These are phyloP conservation scores for Dryocosmus kuriphilus DNA, from an alignment of 2,888 invertebrate species.

Conservation along the genomic window DNA sequence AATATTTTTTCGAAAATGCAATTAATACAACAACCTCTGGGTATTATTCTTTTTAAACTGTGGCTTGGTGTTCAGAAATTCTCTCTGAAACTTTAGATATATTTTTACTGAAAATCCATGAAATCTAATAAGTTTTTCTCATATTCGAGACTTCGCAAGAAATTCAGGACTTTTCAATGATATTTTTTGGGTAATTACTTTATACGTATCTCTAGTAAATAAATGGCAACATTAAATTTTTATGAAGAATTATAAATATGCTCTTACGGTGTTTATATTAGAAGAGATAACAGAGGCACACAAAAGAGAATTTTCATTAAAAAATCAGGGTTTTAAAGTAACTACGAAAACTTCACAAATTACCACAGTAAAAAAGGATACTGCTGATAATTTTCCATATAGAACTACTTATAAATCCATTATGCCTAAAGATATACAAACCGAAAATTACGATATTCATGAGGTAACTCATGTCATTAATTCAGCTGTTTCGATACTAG, in stretches of 20 bases:
- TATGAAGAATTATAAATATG: background rate
- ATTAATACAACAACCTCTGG: too few species aligned
- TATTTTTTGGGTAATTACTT: background rate
- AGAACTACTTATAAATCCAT: background rate
- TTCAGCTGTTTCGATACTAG: constrained; percentile 8
- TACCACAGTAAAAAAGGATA: background rate
- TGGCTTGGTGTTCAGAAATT: too few species aligned
- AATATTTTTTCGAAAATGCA: too few species aligned
- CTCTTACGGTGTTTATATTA: constrained; percentile 49
- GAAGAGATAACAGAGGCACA: constrained; percentile 54
- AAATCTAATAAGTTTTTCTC: too few species aligned
- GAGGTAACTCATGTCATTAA: constrained; percentile 29
- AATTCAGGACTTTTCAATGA: too few species aligned
- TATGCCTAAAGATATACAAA: background rate
- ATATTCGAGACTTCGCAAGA: too few species aligned
- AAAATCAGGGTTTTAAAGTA: background rate
- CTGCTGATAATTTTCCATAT: background rate
- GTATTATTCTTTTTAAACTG: too few species aligned
- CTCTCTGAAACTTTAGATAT: too few species aligned
- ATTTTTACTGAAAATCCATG: too few species aligned
- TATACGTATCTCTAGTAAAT: background rate
- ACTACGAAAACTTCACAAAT: background rate
- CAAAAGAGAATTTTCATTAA: constrained; percentile 39
- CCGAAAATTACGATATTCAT: constrained; percentile 15
- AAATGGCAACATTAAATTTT: background rate